Conservation (phyloP, 1,140 invertebrate species). For the Drosophila kikkawai region DNA sequence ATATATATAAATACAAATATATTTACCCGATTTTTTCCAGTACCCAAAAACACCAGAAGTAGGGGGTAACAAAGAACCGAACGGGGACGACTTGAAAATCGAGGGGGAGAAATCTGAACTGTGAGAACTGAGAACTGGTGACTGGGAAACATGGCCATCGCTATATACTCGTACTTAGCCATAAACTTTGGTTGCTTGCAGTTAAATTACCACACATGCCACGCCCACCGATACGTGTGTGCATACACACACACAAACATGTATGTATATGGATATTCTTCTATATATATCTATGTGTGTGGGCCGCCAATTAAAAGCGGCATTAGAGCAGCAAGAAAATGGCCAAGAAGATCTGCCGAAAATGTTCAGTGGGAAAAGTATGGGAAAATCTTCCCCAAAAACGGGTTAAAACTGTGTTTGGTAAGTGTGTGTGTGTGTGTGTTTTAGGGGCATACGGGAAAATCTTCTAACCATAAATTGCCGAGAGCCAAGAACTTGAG, state of each 20-base stretch:
- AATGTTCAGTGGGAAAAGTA: slow-evolving; percentile 28
- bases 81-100: slow-evolving; percentile 23
- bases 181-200: slow-evolving; percentile 81
- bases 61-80: slow-evolving; percentile 17
- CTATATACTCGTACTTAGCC: slow-evolving; percentile 77
- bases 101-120: slow-evolving; percentile 13
- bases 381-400: too few relatives aligned
- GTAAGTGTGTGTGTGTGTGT: background rate
- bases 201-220: slow-evolving; percentile 76
- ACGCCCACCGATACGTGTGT: slow-evolving; percentile 31
- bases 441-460: slow-evolving; percentile 60
- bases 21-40: background rate
- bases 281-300: slow-evolving; percentile 49
- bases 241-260: slow-evolving; percentile 6
- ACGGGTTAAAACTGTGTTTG: slow-evolving; percentile 8
- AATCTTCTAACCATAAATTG: slow-evolving; percentile 80
- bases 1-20: background rate
- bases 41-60: background rate
- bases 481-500: slow-evolving; percentile 67
- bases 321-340: slow-evolving; percentile 63
- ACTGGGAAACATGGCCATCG: slow-evolving; percentile 42
- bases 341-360: slow-evolving; percentile 64
- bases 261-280: background rate
- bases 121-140: slow-evolving; percentile 18
- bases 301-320: slow-evolving; percentile 78